These are phyloP conservation scores for Chrysopilus asiliformis DNA, from an alignment of 2,888 invertebrate genomes.

Conservation along the genomic window DNA sequence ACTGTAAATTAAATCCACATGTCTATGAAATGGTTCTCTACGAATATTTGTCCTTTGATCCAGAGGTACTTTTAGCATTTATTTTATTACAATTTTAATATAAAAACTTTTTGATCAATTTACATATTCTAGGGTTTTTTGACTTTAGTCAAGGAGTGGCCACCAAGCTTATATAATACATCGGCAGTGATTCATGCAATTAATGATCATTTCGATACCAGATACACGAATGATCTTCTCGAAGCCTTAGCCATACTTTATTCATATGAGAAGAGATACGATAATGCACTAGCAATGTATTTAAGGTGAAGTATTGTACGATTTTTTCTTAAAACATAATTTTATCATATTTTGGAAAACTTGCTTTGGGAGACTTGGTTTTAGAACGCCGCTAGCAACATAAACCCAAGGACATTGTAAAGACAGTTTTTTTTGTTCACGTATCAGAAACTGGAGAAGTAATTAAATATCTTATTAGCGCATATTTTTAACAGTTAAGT, in stretches of 20 bases:
- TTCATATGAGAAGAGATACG: slow-evolving; percentile 74
- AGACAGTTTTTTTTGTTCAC: too few species aligned
- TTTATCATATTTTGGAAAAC: too few species aligned
- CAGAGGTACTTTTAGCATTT: slow-evolving; percentile 36
- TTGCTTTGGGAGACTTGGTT: too few species aligned
- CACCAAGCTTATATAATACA: slow-evolving; percentile 67
- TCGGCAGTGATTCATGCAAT: slow-evolving; percentile 76
- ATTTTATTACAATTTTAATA: background rate
- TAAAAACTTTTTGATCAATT: slow-evolving; percentile 1
- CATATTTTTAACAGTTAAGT: too few species aligned
- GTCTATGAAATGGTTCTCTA: slow-evolving; percentile 91
- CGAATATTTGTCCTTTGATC: slow-evolving; percentile 77
- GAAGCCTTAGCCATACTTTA: slow-evolving; percentile 84
- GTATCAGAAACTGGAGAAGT: background rate
- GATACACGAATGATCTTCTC: slow-evolving; percentile 58
- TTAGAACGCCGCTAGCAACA: too few species aligned
- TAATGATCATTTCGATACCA: slow-evolving; percentile 62
- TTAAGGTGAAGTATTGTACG: slow-evolving; percentile 48
- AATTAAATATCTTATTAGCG: too few species aligned
- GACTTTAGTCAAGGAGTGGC: slow-evolving; percentile 78
- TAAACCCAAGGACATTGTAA: too few species aligned
- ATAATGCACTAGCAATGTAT: slow-evolving; percentile 83
- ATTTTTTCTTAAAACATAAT: too few species aligned
- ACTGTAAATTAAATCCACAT: slow-evolving; percentile 61
- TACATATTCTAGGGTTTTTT: slow-evolving; percentile 51